Percentiles rank a stretch among this genome's conserved stretches.
Evolutionary conservation across 2,888 invertebrate species (phyloP).

Genomic region (Dicyrtoma fusca): DNA sequence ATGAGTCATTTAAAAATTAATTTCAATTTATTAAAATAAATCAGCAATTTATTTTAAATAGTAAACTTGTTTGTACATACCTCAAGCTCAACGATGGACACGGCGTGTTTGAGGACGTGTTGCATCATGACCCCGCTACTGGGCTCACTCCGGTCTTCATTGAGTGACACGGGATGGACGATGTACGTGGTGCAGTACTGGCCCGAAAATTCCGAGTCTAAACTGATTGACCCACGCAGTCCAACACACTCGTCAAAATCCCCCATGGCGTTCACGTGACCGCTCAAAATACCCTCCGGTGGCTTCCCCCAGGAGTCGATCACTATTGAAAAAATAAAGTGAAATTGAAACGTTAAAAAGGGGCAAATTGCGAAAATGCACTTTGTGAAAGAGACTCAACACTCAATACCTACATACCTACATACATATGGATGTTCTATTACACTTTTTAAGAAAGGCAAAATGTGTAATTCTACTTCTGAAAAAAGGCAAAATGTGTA

Average conservation of each 20-base stretch:
- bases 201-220: conserved; percentile 36
- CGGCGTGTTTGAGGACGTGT: conserved; percentile 19
- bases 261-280: conserved; percentile 50
- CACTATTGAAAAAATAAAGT: conserved; percentile 40
- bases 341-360: not conserved
- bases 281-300: conserved; percentile 52
- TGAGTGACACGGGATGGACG: not conserved
- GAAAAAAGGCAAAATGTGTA: no score
- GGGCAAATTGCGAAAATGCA: not conserved
- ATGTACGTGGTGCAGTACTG: conserved; percentile 46
- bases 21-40: no score
- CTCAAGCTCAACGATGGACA: conserved; percentile 30
- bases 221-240: conserved; percentile 6
- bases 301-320: conserved; percentile 52
- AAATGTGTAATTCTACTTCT: no score
- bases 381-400: not conserved
- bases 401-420: not conserved
- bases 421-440: no score
- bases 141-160: not conserved
- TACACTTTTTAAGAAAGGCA: not conserved
- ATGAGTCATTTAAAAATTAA: no score
- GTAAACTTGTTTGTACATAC: conserved; percentile 9
- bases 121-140: not conserved
- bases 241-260: conserved; percentile 52
- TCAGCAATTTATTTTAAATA: not conserved